Evolutionary conservation across 2,888 invertebrate genomes (phyloP).

Genomic region (Halocaridina rubra): DNA sequence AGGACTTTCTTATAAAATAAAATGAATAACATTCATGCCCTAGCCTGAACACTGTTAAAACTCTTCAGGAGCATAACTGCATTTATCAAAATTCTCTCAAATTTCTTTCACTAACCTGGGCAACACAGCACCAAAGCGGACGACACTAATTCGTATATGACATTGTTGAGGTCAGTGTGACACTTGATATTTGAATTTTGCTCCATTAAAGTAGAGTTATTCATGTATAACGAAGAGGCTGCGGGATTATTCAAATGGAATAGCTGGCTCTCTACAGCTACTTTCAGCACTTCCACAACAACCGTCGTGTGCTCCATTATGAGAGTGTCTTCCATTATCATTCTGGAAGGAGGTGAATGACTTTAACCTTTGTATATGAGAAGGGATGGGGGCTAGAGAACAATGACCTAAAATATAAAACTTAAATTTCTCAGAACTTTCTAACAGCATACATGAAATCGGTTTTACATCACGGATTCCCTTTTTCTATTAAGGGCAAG

Average conservation of each 20-base stretch:
- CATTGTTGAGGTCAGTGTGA: conserved; percentile 10
- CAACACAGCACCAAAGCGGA: conserved; percentile 2
- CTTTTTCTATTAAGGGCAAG: too few relatives aligned
- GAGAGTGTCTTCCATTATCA: conserved; percentile 13
- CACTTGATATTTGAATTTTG: conserved; percentile 10
- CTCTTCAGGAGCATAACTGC: too few relatives aligned
- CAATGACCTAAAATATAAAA: too few relatives aligned
- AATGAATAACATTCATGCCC: too few relatives aligned
- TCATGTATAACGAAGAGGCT: not conserved
- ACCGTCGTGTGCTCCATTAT: conserved; percentile 9
- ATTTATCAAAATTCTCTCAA: too few relatives aligned
- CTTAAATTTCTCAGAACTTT: too few relatives aligned
- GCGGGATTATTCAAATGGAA: not conserved
- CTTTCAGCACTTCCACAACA: conserved; percentile 19
- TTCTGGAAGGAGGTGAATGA: not conserved
- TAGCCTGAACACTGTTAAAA: too few relatives aligned
- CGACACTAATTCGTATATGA: conserved; percentile 33
- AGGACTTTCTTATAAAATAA: too few relatives aligned
- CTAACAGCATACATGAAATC: too few relatives aligned
- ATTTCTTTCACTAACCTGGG: conserved; percentile 49
- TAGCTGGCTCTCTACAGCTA: conserved; percentile 23
- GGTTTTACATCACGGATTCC: too few relatives aligned
- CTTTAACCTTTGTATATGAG: not conserved
- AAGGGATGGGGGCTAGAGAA: too few relatives aligned
- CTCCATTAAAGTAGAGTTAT: conserved; percentile 15